Conservation (phyloP, 2,888 invertebrate species). For the Diloba caeruleocephala region DNA sequence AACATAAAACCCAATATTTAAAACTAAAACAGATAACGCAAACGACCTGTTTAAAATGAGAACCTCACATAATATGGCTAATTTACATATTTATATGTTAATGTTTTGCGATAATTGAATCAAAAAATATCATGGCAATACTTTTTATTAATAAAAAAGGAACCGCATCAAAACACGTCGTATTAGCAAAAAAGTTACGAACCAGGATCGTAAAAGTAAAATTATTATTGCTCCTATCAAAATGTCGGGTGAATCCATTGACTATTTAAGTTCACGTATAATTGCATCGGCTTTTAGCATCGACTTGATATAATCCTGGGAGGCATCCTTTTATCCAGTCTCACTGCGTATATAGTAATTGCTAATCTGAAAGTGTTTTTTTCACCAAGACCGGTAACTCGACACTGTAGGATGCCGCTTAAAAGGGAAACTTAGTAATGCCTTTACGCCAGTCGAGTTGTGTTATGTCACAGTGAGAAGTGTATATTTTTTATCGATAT, state of each 20-base stretch:
- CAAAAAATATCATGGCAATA: constrained; percentile 35
- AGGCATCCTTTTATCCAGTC: constrained; percentile 71
- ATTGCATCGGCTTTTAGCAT: constrained; percentile 62
- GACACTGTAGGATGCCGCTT: constrained; percentile 77
- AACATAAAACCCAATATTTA: constrained; percentile 7
- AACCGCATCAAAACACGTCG: constrained; percentile 39
- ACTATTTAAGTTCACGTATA: constrained; percentile 65
- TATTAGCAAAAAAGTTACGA: constrained; percentile 52
- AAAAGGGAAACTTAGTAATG: constrained; percentile 83
- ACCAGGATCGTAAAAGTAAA: constrained; percentile 61
- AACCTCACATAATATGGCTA: constrained; percentile 6
- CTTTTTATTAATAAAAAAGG: constrained; percentile 41
- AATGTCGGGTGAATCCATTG: constrained; percentile 59
- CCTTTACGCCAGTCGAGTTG: constrained; percentile 81
- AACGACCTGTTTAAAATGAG: constrained; percentile 7
- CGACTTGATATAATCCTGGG: constrained; percentile 66
- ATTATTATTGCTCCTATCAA: constrained; percentile 59
- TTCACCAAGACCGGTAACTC: constrained; percentile 67
- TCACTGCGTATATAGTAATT: constrained; percentile 71
- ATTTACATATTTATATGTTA: constrained; percentile 34
- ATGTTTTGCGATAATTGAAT: constrained; percentile 44
- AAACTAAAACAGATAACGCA: constrained; percentile 16
- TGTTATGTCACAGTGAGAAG: constrained; percentile 73
- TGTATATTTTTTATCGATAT: constrained; percentile 75
- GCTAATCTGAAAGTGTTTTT: constrained; percentile 72